Base-by-base conservation (phyloP, 2,113 vertebrate genomes). In the Strix uralensis region DNA sequence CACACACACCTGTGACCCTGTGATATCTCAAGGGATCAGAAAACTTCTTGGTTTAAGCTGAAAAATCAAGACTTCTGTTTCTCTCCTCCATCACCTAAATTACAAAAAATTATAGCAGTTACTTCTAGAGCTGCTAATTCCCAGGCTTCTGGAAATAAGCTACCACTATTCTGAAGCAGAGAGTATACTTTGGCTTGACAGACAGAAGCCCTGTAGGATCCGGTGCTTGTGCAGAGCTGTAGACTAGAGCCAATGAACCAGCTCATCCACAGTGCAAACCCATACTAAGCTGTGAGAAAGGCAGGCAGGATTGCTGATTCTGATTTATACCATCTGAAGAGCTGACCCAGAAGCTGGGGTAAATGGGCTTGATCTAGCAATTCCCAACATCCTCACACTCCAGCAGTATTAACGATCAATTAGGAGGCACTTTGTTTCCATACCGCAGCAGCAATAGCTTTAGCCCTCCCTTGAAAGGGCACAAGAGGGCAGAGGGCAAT, bases 351-450 rank as follows among this genome's bases (percentile, higher is more conserved):
- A 79, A 95, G 88, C 81, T 49, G 47, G 58, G 81, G 87, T 79
- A 74, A 93, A 94, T 93, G 89, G 71, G 92, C 70, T 96, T 96
- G 72, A 92, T 91, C 75, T 90, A 84, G 81, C 69, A 86, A 71
- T 94, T 96, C 44, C 86, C 90, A 90, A 51, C 69, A 88, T 86
- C 91, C 91, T 94, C 71, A 88, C 93, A 91, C 78, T 96, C 70
- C 46, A 61, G 84, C 70, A 81, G 95, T 84, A 95, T 91, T 96
- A 97, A 96, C 15, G 63, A 95, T 96, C 94, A 94, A 96, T 97
- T 97, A 96, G 91, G 79, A 96, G 77, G 88, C 69, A 97, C 91
- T 96, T 96, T 92, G 81, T 90, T 96, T 96, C 92, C 86, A 70
- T 78, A 83, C 86, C 1, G 0, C 38, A 92, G 80, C 80, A 81